phyloP scores from a whole-genome alignment of 2,888 invertebrate species.

The Belgica antarctica region DNA sequence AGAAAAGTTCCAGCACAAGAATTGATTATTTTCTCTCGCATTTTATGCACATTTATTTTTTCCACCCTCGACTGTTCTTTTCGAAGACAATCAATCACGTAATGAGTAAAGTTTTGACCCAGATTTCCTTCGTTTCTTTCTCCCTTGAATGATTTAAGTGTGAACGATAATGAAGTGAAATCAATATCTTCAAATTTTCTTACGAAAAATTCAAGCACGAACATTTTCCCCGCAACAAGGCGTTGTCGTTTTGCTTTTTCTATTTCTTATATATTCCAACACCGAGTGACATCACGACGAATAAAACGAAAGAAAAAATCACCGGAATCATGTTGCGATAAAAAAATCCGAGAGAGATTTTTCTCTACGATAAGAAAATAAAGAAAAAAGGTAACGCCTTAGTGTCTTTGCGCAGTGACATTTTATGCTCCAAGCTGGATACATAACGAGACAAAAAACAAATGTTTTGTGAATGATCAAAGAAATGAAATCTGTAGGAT shows the following conservation, averaged over 20 bases:
- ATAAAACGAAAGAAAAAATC: neutral
- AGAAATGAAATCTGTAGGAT: no score
- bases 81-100: conserved; percentile 30
- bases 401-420: conserved; percentile 37
- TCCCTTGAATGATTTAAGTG: neutral
- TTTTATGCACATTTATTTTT: neutral
- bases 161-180: neutral
- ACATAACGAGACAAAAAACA: neutral
- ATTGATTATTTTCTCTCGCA: conserved; percentile 15
- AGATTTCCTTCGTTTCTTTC: conserved; percentile 27
- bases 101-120: conserved; percentile 35
- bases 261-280: neutral
- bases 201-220: neutral
- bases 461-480: neutral
- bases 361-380: neutral
- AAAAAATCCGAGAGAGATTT: neutral
- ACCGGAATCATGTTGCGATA: conserved; percentile 1
- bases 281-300: neutral
- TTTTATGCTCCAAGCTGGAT: neutral
- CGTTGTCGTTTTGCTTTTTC: neutral
- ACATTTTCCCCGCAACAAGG: neutral
- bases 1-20: neutral
- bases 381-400: conserved; percentile 30
- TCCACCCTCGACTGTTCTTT: neutral
- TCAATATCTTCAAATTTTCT: neutral